phyloP scores from a whole-genome alignment of 2,113 vertebrate genomes.

The Oreochromis spilurus region DNA sequence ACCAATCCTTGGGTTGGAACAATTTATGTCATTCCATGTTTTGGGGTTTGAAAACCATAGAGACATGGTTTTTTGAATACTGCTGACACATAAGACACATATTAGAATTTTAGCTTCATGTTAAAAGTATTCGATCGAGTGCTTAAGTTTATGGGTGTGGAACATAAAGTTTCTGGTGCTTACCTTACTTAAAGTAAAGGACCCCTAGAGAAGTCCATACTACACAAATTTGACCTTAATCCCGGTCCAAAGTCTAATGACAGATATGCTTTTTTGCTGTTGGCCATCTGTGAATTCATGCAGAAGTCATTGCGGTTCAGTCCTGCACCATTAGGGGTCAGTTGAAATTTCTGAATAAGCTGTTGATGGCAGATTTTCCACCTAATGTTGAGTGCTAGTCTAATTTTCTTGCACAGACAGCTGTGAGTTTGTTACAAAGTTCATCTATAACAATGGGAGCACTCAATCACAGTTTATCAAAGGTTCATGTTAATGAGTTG shows the following conservation, averaged over 20 bases:
- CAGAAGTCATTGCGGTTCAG: neutral
- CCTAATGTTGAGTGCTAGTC: neutral
- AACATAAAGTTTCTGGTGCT: neutral
- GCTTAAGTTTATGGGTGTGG: neutral
- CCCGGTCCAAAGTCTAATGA: neutral
- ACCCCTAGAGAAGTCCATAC: neutral
- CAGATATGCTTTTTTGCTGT: neutral
- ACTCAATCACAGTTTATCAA: slow-evolving; percentile 27
- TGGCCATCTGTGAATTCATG: neutral
- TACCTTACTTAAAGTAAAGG: neutral
- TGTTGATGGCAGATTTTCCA: neutral
- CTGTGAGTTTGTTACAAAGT: neutral
- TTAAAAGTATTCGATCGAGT: neutral
- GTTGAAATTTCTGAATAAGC: neutral
- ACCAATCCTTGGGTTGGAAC: fast-evolving
- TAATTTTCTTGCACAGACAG: neutral
- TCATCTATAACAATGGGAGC: neutral
- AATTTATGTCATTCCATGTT: neutral
- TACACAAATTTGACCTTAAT: neutral
- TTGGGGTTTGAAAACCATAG: neutral
- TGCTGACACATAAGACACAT: neutral
- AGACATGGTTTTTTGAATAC: neutral
- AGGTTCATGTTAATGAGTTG: slow-evolving; percentile 47
- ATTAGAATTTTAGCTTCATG: neutral
- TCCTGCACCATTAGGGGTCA: neutral